Evolutionary conservation across 1,140 invertebrate species (phyloP).

Genomic region (Teleogryllus occipitalis): DNA sequence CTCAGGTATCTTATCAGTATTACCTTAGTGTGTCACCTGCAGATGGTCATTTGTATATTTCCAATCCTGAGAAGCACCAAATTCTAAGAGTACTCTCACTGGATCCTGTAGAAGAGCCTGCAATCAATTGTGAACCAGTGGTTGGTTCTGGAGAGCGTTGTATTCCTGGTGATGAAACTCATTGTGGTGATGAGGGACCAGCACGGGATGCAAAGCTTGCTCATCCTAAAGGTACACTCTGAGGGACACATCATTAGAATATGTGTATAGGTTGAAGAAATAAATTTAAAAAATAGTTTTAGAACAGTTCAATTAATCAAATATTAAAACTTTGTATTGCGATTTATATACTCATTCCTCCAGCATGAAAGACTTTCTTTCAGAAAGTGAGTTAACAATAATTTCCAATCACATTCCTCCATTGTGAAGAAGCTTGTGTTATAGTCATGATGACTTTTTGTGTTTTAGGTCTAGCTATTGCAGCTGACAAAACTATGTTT

Average conservation of each 20-base stretch:
- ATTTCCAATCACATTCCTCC: too few relatives aligned
- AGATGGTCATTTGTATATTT: constrained; percentile 90
- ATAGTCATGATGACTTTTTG: constrained; percentile 18
- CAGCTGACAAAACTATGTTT: constrained; percentile 85
- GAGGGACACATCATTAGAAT: not conserved
- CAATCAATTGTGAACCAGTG: constrained; percentile 78
- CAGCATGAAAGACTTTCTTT: too few relatives aligned
- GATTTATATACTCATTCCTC: too few relatives aligned
- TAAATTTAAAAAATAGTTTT: too few relatives aligned
- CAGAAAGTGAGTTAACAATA: too few relatives aligned
- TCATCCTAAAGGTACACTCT: constrained; percentile 80
- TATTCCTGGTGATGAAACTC: constrained; percentile 79
- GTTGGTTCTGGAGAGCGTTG: constrained; percentile 94
- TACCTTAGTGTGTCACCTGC: constrained; percentile 91
- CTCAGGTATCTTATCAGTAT: constrained; percentile 90
- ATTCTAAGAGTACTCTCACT: constrained; percentile 65
- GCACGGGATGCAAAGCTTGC: constrained; percentile 83
- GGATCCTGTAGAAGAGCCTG: constrained; percentile 69
- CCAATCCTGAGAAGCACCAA: constrained; percentile 88
- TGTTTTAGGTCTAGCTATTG: constrained; percentile 67
- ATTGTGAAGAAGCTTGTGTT: not conserved
- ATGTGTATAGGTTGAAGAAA: not conserved
- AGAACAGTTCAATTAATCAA: too few relatives aligned
- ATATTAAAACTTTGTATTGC: too few relatives aligned
- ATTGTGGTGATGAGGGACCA: constrained; percentile 88